Evolutionary conservation across 1,140 invertebrate genomes (phyloP), one percentile per base, ranked within the genome.

Genomic region (Anadara kagoshimensis): DNA sequence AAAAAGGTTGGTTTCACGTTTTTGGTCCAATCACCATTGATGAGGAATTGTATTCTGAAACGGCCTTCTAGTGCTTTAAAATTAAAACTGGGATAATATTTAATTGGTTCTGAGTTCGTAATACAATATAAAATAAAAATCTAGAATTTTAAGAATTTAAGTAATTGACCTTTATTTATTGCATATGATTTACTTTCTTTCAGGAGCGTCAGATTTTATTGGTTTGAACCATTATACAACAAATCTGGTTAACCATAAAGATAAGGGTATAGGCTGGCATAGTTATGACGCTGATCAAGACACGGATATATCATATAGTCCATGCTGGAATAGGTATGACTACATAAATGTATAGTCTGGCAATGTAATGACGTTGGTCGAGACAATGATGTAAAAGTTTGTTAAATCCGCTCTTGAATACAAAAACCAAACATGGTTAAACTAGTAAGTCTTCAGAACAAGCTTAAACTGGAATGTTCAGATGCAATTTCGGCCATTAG

Each of bases 161-260:
- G n/a, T n/a, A n/a, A n/a, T n/a, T n/a, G n/a, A n/a, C n/a, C n/a
- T n/a, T n/a, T n/a, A n/a, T n/a, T 49, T 2, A 18, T 49, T n/a
- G n/a, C n/a, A n/a, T 11, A 2, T 49, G 47, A 3, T 49, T n/a
- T 2, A 7, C 7, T 49, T 18, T 49, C 10, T 49, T 49, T 10
- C 43, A 86, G 84, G 85, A 41, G 75, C 79, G 36, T 61, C 63
- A n/a, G 84, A 88, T 70, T 84, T 84, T 49, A 74, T 86, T 45
- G 83, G 80, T 43, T 75, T 82, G 2, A 89, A 87, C 71, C 78
- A 84, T 58, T 85, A 87, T 73, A 76, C 68, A 43, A 82, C 81
- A 14, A 76, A 83, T 16, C 57, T 65, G 8, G 75, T 83, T 18
- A 78, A 73, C 16, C 64, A 82, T 24, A 72, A 67, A 0, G 64